These are phyloP conservation scores for Noctua janthe DNA, from an alignment of 2,888 invertebrate species.

Conservation along the genomic window DNA sequence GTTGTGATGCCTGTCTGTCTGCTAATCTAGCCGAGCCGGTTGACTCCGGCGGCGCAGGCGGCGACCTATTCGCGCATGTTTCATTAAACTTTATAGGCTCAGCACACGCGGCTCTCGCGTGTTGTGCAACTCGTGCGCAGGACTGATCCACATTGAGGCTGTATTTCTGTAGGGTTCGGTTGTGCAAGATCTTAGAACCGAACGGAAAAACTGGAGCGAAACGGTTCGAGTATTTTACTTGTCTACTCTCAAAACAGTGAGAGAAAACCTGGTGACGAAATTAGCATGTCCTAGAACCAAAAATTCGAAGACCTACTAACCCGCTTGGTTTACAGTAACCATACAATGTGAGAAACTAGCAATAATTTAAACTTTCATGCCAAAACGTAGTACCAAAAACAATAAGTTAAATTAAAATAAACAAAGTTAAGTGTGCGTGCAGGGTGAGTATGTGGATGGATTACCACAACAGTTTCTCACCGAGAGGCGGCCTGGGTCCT, in stretches of 20 bases:
- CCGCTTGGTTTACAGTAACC: neutral
- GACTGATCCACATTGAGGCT: slow-evolving; percentile 27
- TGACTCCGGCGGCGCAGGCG: neutral
- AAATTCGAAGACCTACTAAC: neutral
- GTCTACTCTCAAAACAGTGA: neutral
- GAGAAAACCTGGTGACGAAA: neutral
- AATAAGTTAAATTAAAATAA: too few relatives aligned
- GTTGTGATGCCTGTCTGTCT: slow-evolving; percentile 48
- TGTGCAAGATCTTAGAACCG: neutral
- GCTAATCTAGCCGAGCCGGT: slow-evolving; percentile 30
- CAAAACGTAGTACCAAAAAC: too few relatives aligned
- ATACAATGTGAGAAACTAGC: too few relatives aligned
- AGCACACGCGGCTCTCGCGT: slow-evolving; percentile 6
- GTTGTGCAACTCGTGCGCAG: slow-evolving; percentile 39
- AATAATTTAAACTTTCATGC: too few relatives aligned
- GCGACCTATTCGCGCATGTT: slow-evolving; percentile 27
- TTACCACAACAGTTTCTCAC: neutral
- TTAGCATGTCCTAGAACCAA: neutral
- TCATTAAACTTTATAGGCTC: slow-evolving; percentile 46
- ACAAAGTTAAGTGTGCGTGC: too few relatives aligned
- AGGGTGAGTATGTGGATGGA: too few relatives aligned
- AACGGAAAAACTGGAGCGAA: neutral
- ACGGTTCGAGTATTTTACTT: neutral
- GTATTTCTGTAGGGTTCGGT: slow-evolving; percentile 30
- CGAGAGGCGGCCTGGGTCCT: neutral